Percentiles rank a stretch among this genome's conserved stretches.
Evolutionary conservation across 2,797 vertebrate genomes (phyloP).

Genomic region (Molossus molossus): DNA sequence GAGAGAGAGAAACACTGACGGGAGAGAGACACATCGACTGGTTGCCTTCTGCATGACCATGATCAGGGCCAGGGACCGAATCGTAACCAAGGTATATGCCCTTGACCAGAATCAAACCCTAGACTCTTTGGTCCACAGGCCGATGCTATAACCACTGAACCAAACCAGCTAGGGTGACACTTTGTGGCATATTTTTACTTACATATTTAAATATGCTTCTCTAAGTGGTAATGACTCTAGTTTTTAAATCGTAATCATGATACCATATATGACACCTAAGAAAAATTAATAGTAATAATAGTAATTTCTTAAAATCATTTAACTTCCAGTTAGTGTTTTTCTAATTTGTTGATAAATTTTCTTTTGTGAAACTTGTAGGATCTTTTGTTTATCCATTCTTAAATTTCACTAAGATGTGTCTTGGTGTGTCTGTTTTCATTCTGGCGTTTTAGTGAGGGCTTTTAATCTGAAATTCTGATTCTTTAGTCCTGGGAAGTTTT

Average conservation of each 20-base stretch:
- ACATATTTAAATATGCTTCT: background rate
- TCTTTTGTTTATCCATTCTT: conserved; percentile 4
- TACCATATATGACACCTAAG: background rate
- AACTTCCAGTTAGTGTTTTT: conserved; percentile 20
- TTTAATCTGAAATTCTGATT: background rate
- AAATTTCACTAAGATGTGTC: background rate
- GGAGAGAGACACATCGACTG: no score
- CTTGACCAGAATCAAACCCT: no score
- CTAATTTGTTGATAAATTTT: conserved; percentile 9
- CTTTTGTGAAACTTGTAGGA: background rate
- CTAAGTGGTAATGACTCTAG: background rate
- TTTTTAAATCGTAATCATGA: conserved; percentile 27
- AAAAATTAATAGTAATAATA: conserved; percentile 5
- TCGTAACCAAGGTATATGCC: no score
- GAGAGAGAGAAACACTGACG: no score
- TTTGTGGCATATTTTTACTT: background rate
- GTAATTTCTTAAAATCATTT: conserved; percentile 1
- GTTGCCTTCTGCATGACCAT: no score
- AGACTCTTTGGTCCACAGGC: no score
- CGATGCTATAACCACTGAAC: no score
- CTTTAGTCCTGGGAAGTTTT: background rate
- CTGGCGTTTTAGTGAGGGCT: background rate
- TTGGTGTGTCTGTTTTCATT: background rate
- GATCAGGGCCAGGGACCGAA: no score
- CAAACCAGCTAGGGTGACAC: no score